Evolutionary conservation across 2,113 vertebrate species (phyloP), one percentile per base, ranked within the genome.

Genomic region (Parotia lawesii): DNA sequence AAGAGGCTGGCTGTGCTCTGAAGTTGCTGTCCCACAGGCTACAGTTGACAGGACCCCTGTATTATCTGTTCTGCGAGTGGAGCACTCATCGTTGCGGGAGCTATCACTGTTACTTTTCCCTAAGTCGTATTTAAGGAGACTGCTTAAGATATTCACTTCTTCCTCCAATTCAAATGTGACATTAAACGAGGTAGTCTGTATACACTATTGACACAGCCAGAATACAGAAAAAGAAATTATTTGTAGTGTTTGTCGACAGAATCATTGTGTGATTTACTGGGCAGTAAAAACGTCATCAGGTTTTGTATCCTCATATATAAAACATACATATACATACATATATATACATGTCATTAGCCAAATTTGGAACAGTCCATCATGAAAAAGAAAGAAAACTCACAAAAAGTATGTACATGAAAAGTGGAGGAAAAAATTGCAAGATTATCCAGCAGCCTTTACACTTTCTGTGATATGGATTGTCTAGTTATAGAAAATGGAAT

Each of bases 41-140:
- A 10, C 35, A 66, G 79, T 28, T 94, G 91, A 94, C 94, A 91
- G 88, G 85, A 93, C 69, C 72, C 62, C 54, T 48, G 23, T 80
- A 81, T 90, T 96, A 95, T 96, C 95, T 94, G 17, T 72, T 89
- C 53, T 74, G 31, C 44, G 93, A 96, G 91, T 95, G 88, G 56
- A 87, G 60, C 82, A 91, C 95, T 97, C 89, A 78, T 85, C 89
- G 0, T 95, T 92, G n/a, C 60, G 71, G 64, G 64, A 85, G 44
- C 47, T 77, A 72, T 51, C 75, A 69, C 45, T 58, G 15, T 47
- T 90, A 66, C 62, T 82, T 91, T 79, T 67, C 4, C 37, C 50
- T 24, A 14, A 81, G 62, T 38, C 56, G 31, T 74, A 45, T 84
- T 88, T 80, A 87, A 91, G 48, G 45, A 57, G 15, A 31, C 22